Base-by-base conservation (phyloP, 2,113 vertebrate species). In the Porphyrio hochstetteri region DNA sequence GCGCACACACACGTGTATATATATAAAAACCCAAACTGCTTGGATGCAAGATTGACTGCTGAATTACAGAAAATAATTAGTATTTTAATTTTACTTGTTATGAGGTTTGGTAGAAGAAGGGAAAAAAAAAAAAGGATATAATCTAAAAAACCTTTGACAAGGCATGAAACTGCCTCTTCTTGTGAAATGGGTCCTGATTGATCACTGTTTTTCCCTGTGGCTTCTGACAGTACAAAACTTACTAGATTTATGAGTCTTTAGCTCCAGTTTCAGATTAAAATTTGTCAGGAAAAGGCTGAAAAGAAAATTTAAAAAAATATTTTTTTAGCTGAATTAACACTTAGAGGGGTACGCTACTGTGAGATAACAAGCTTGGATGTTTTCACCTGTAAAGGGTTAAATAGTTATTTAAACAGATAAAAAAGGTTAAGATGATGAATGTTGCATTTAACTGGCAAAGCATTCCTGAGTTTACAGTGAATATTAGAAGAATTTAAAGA, bases 401-500 rank as follows among this genome's bases (percentile, higher is more conserved):
- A 72, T 69, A 93, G 31, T 87, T 85, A 74, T 52, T 94, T 92
- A 68, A 93, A 95, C 20, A 92, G 60, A 74, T 55, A 53, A 68
- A 50, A 85, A 88, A 46, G 44, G 82, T 93, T 91, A 93, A 95
- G n/a, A 82, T 42, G 5, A 8, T 56, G 83, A 92, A 70, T 3
- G 0, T 10, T 69, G 16, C 38, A 84, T 90, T 53, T 95, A 96
- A 94, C 20, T 85, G 60, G 42, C 67, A 95, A 70, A 75, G 24
- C 81, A 77, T 83, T 63, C 53, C n/a, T 48, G 64, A 92, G 93
- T 72, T 52, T 93, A 57, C 40, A 95, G 88, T 85, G 48, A 40
- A 25, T 86, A 77, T 89, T 82, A 86, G 28, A 64, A 76, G 25
- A 63, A 35, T 36, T 91, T 87, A 86, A 81, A 81, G 59, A 63